Evolutionary conservation across 2,888 invertebrate genomes (phyloP).

Genomic region (Erebia epiphron): DNA sequence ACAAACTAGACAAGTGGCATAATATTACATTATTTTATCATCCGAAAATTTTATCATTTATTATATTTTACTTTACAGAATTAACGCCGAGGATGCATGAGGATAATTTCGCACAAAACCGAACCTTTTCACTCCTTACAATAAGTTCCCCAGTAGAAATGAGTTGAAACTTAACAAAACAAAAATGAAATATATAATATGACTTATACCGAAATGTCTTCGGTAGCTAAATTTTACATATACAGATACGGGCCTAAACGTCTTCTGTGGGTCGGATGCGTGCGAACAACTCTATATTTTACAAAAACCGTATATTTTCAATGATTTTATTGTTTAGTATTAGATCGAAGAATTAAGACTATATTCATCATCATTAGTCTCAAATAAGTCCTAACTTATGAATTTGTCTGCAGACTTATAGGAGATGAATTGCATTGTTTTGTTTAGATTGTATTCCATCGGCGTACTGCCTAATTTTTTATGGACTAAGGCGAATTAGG

Average conservation of each 20-base stretch:
- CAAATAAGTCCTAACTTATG: background rate
- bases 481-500: background rate
- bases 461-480: background rate
- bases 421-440: background rate
- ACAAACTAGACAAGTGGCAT: slow-evolving; percentile 74
- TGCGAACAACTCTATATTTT: background rate
- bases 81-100: slow-evolving; percentile 15
- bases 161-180: slow-evolving; percentile 18
- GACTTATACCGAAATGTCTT: slow-evolving; percentile 17
- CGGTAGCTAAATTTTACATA: slow-evolving; percentile 13
- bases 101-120: slow-evolving; percentile 19
- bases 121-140: slow-evolving; percentile 21
- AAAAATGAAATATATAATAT: slow-evolving; percentile 10
- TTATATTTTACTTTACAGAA: slow-evolving; percentile 46
- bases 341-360: background rate
- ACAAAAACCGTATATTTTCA: background rate
- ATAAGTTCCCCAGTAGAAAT: slow-evolving; percentile 1
- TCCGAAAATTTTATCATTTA: slow-evolving; percentile 37
- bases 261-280: background rate
- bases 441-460: background rate
- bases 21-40: slow-evolving; percentile 45
- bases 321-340: background rate
- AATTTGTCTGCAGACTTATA: background rate
- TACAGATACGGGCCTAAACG: background rate
- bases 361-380: background rate